phyloP scores from a whole-genome alignment of 2,888 invertebrate genomes.

The Ctena decussata region DNA sequence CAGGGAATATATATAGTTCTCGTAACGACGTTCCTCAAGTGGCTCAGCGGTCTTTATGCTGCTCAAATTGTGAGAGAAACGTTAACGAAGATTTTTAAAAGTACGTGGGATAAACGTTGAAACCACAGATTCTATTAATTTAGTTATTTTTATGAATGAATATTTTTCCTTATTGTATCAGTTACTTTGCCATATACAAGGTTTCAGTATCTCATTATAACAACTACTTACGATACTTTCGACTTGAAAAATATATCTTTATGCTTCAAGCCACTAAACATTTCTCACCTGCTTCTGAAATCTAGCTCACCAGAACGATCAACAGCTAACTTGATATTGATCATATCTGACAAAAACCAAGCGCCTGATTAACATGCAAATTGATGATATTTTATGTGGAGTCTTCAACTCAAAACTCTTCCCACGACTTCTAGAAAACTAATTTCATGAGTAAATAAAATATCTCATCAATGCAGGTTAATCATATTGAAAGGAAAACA shows the following conservation, averaged over 20 bases:
- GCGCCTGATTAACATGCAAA: slow-evolving; percentile 15
- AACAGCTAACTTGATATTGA: not conserved
- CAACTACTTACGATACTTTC: not conserved
- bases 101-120: too few species aligned
- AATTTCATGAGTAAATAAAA: slow-evolving; percentile 18
- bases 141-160: too few species aligned
- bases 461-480: slow-evolving; percentile 24
- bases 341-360: not conserved
- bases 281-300: not conserved
- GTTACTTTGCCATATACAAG: too few species aligned
- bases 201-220: slow-evolving; percentile 1
- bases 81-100: too few species aligned
- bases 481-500: slow-evolving; percentile 59
- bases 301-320: not conserved
- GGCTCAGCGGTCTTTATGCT: too few species aligned
- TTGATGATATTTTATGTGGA: slow-evolving; percentile 16
- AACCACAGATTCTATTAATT: too few species aligned
- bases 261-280: not conserved
- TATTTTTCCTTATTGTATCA: too few species aligned
- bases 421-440: slow-evolving; percentile 1
- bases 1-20: too few species aligned
- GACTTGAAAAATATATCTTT: not conserved
- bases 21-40: too few species aligned
- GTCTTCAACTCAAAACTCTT: not conserved
- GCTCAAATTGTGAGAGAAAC: too few species aligned